Evolutionary conservation across 2,113 vertebrate species (phyloP).

Genomic region (Mirounga angustirostris): DNA sequence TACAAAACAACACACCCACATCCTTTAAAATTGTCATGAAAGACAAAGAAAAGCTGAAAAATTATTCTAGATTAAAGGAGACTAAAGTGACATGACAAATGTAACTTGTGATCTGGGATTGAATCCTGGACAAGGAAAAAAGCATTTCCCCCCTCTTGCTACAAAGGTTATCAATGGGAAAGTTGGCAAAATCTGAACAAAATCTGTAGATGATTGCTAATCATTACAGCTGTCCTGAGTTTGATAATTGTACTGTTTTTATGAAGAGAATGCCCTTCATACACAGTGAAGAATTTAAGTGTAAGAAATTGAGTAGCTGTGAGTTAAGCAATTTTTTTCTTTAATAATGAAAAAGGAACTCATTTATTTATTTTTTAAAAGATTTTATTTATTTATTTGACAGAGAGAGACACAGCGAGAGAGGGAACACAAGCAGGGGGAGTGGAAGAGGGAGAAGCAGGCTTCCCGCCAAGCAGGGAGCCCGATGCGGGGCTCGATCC

Average conservation of each 20-base stretch:
- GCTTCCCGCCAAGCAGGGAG: too few relatives aligned
- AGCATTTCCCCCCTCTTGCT: neutral
- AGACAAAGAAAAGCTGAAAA: neutral
- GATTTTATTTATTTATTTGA: neutral
- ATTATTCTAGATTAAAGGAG: neutral
- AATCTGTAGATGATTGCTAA: neutral
- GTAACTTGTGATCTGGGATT: neutral
- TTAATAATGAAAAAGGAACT: slow-evolving; percentile 35
- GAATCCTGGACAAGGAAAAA: neutral
- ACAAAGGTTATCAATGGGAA: neutral
- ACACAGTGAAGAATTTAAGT: slow-evolving; percentile 2
- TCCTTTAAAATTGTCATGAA: neutral
- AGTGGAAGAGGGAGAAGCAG: too few relatives aligned
- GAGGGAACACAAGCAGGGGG: too few relatives aligned
- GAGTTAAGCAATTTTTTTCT: slow-evolving; percentile 18
- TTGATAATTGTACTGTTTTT: neutral
- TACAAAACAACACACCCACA: neutral
- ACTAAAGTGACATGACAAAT: neutral
- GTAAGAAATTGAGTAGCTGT: neutral
- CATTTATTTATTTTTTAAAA: neutral
- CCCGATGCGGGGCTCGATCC: too few relatives aligned
- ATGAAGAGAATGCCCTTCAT: neutral
- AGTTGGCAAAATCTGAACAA: slow-evolving; percentile 22
- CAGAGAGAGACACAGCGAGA: too few relatives aligned
- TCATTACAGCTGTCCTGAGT: neutral